Evolutionary conservation across 2,797 vertebrate genomes (phyloP).

Genomic region (Picus viridis): DNA sequence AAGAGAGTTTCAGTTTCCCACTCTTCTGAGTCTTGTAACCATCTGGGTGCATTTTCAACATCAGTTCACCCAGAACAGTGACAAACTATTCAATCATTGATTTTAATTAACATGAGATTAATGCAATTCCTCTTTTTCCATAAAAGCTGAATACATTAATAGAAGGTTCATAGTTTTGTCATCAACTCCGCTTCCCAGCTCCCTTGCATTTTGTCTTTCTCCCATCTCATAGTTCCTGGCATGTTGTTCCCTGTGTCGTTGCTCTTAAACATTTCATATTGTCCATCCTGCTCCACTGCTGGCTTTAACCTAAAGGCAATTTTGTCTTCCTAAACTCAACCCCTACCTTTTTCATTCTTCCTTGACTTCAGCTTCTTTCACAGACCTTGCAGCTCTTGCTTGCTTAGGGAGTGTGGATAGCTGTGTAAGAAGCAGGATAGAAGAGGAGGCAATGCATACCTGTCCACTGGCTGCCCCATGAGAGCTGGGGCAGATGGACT

Average conservation of each 20-base stretch:
- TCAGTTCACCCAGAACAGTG: background rate
- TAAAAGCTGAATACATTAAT: background rate
- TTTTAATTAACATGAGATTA: background rate
- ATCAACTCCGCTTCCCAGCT: background rate
- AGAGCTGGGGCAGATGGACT: background rate
- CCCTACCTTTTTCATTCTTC: background rate
- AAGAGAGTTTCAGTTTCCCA: background rate
- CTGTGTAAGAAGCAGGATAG: background rate
- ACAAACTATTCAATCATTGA: background rate
- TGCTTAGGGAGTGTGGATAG: background rate
- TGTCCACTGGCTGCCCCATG: background rate
- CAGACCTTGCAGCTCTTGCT: background rate
- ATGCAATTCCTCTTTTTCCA: background rate
- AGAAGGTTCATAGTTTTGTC: background rate
- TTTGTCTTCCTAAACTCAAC: background rate
- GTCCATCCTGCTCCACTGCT: background rate
- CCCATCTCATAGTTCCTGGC: background rate
- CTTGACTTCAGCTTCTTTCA: background rate
- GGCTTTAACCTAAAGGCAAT: background rate
- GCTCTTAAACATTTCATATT: fast-evolving
- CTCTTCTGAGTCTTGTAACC: background rate
- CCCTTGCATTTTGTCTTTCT: background rate
- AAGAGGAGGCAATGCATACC: background rate
- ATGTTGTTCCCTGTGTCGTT: background rate
- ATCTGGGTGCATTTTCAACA: background rate